A percentile compares a stretch with the other conserved stretches of the same genome.
These are phyloP conservation scores for Aleiodes leptofemur DNA, from an alignment of 2,888 invertebrate species.

Conservation along the genomic window DNA sequence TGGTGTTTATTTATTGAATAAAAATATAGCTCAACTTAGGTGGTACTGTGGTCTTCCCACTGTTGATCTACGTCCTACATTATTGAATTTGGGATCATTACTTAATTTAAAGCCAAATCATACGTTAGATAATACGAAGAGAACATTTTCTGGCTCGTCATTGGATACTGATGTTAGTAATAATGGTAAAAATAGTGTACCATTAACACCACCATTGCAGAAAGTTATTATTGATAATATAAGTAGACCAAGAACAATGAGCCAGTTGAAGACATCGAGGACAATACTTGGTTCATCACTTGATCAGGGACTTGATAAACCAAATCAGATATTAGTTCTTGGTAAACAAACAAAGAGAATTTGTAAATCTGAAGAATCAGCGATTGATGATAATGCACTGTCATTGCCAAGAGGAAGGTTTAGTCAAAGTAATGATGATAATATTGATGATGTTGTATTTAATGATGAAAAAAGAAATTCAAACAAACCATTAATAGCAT, in stretches of 20 bases:
- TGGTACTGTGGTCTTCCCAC: slow-evolving; percentile 86
- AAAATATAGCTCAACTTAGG: slow-evolving; percentile 93
- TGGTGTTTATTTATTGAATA: slow-evolving; percentile 93
- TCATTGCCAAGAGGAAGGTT: slow-evolving; percentile 63
- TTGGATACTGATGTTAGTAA: slow-evolving; percentile 69
- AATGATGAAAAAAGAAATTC: slow-evolving; percentile 44
- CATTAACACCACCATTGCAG: slow-evolving; percentile 68
- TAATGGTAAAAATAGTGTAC: slow-evolving; percentile 63
- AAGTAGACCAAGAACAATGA: slow-evolving; percentile 42
- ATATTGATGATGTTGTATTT: slow-evolving; percentile 63
- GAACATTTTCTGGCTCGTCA: slow-evolving; percentile 74
- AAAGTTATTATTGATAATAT: slow-evolving; percentile 69
- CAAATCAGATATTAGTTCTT: slow-evolving; percentile 62
- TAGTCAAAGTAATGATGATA: slow-evolving; percentile 67
- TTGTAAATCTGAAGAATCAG: slow-evolving; percentile 72
- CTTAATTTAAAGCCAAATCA: slow-evolving; percentile 75
- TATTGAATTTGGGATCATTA: slow-evolving; percentile 84
- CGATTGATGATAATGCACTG: slow-evolving; percentile 68
- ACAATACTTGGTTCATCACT: slow-evolving; percentile 72
- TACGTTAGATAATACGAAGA: slow-evolving; percentile 71
- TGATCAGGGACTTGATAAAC: slow-evolving; percentile 72
- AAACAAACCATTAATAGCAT: slow-evolving; percentile 44
- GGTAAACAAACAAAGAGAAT: slow-evolving; percentile 69
- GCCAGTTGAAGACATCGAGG: slow-evolving; percentile 61
- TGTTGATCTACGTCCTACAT: slow-evolving; percentile 84